Evolutionary conservation across 2,888 invertebrate genomes (phyloP), one percentile per base, ranked within the genome.

Genomic region (Itoplectis maculator): DNA sequence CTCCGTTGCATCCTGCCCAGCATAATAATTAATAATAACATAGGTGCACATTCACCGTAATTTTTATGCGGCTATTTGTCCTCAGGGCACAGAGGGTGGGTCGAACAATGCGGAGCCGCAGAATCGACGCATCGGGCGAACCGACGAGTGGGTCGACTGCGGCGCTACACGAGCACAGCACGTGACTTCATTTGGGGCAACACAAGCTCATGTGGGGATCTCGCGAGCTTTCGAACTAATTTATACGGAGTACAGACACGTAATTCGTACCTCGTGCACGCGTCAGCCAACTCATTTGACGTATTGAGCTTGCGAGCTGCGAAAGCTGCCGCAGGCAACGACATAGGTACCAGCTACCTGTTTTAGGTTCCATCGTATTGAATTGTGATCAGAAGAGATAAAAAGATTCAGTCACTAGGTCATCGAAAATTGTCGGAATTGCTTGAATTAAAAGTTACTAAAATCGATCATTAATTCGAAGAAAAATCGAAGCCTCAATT

Each of bases 1-100:
- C n/a, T 45, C 5, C 42, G 9, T n/a, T 42, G 11, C 42, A 18
- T 20, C 9, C 18, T 4, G 63, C 42, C 35, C 63, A 20, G 20
- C 2, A 18, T 45, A 2, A 45, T 45, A 45, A 65, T 63, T n/a
- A n/a, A n/a, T n/a, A n/a, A 40, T 45, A 23, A 13, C 20, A 13
- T 8, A 29, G 29, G 29, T 5, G 29, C 29, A 65, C 45, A 65
- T 65, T 11, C 45, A 23, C 11, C 3, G 4, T 40, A 18, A 63
- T 63, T 40, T 20, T 40, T 42, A 63, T 63, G 40, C 61, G 18
- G 23, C 13, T 45, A 65, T 65, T 65, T 45, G 45, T 65, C 65
- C 45, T 13, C 0, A 6, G 23, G 65, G 45, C 42, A 6, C 13
- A 42, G 7, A n/a, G 7, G 9, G 5, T 23, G 13, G 13, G 13